Percentiles rank a stretch among this genome's conserved stretches.
These are phyloP conservation scores for Sinelater perroti DNA, from an alignment of 2,888 invertebrate species.

Conservation along the genomic window DNA sequence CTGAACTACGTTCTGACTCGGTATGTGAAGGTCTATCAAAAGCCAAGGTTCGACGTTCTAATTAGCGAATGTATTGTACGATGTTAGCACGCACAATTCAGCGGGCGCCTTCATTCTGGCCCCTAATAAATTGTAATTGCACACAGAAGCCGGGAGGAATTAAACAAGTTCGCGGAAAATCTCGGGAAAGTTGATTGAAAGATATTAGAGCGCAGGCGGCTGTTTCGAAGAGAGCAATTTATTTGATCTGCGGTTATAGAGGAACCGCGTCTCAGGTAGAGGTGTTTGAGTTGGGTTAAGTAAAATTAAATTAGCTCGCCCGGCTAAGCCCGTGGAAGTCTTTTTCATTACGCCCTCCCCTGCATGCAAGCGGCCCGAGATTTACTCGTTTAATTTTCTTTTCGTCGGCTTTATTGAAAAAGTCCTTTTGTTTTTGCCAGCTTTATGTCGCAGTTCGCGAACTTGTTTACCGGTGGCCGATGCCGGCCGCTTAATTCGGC, in stretches of 20 bases:
- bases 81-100: no score
- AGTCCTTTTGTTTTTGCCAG: conserved; percentile 44
- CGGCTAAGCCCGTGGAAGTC: conserved; percentile 39
- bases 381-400: conserved; percentile 53
- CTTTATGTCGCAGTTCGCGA: conserved; percentile 40
- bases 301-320: conserved; percentile 47
- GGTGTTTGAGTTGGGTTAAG: conserved; percentile 43
- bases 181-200: conserved; percentile 22
- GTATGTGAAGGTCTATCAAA: no score
- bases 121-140: not conserved
- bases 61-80: no score
- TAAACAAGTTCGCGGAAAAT: not conserved
- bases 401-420: conserved; percentile 48
- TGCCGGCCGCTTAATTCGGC: conserved; percentile 46
- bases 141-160: not conserved
- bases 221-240: conserved; percentile 29
- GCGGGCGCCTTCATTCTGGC: no score
- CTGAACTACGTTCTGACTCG: no score
- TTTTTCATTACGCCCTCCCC: conserved; percentile 43
- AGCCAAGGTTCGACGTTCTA: no score
- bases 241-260: conserved; percentile 36
- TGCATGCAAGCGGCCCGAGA: conserved; percentile 46
- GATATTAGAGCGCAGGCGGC: conserved; percentile 20
- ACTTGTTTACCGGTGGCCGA: conserved; percentile 44
- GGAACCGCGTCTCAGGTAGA: conserved; percentile 30